Base-by-base conservation (phyloP, 2,888 invertebrate genomes). In the Saturnia japonica region DNA sequence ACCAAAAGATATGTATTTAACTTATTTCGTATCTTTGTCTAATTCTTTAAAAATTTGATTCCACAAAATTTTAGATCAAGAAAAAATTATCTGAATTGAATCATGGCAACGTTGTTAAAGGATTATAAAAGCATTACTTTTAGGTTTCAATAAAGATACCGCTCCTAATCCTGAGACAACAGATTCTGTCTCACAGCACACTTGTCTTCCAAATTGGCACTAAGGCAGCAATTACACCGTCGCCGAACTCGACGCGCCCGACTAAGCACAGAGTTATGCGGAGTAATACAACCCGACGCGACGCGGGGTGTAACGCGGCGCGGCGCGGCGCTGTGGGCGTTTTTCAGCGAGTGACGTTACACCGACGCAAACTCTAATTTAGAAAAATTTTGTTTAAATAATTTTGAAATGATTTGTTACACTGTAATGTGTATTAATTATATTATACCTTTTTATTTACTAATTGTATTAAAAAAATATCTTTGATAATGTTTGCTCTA, bases 141-240 rank as follows among this genome's bases (percentile, higher is more conserved):
- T 28, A 28, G 25, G 12, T 60, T 60, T 60, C 57, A 60, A 60
- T 28, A 60, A 60, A 60, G 28, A 28, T 12, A 28, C 57, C 64
- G 64, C 64, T 64, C 4, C 40, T 64, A 40, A 64, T 47, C 70
- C 42, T 69, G 69, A 72, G 54, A 67, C 75, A 71, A 76, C 74
- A 77, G 75, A 78, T 78, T 74, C 70, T 69, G 76, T 40, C 64
- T 64, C 64, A 40, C 51, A 70, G 51, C 25, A 66, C 66, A 54
- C 67, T 42, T 81, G 73, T 78, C 74, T 76, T 64, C 77, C 76
- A 86, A 85, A 88, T 87, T 87, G 83, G 79, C 83, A 83, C 81
- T 84, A 78, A 81, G 83, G 82, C 80, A 77, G 82, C 88, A 88
- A 89, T 88, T 88, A 89, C 86, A 87, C 85, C 84, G 85, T 73